A percentile compares a stretch with the other conserved stretches of the same genome.
These are phyloP conservation scores for Danio tinwini DNA, from an alignment of 2,797 vertebrate species.

Conservation along the genomic window DNA sequence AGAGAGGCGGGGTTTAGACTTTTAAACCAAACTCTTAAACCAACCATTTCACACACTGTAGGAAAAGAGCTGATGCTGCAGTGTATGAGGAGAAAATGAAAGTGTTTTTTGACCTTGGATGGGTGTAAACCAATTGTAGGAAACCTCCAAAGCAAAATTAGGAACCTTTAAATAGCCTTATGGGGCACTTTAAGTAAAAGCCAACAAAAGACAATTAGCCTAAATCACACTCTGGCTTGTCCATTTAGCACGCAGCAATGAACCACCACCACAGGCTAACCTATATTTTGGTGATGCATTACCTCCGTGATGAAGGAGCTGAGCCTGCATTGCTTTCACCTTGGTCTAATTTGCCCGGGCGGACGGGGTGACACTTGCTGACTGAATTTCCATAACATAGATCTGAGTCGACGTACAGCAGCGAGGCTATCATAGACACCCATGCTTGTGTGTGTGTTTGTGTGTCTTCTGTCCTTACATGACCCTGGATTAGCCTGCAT, in stretches of 20 bases:
- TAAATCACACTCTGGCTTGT: neutral
- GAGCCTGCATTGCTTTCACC: constrained; percentile 45
- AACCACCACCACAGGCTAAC: constrained; percentile 31
- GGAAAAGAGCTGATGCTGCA: no score
- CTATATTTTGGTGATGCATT: constrained; percentile 32
- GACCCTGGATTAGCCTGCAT: constrained; percentile 19
- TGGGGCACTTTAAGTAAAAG: neutral
- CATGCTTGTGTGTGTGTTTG: neutral
- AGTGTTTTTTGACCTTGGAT: no score
- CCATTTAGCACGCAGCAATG: constrained; percentile 16
- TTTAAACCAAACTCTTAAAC: no score
- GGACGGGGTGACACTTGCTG: constrained; percentile 38
- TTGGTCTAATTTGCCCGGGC: constrained; percentile 39
- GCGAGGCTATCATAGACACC: neutral
- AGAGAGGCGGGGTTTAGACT: no score
- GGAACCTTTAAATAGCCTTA: no score
- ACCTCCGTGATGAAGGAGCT: constrained; percentile 17
- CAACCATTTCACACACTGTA: no score
- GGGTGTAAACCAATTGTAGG: no score
- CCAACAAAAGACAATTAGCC: neutral
- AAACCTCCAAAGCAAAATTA: no score
- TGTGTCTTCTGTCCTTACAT: constrained; percentile 18
- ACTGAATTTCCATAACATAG: constrained; percentile 44
- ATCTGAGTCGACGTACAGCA: constrained; percentile 18
- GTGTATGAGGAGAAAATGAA: no score